Evolutionary conservation across 1,140 invertebrate genomes (phyloP).

Genomic region (Eupeodes corollae): DNA sequence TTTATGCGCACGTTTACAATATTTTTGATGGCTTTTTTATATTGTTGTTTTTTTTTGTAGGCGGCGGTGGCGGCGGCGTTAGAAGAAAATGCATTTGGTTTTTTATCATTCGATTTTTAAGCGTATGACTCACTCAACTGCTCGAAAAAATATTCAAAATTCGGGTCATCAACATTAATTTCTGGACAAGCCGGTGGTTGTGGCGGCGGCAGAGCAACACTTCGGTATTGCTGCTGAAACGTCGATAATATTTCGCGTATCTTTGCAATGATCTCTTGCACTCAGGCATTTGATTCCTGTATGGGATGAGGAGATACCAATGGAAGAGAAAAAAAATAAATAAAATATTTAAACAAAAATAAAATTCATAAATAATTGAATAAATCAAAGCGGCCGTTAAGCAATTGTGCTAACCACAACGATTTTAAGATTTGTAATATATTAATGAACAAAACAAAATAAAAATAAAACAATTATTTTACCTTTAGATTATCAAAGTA

Average conservation of each 20-base stretch:
- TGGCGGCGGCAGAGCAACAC: slow-evolving; percentile 38
- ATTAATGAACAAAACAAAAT: too few relatives aligned
- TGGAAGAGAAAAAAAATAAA: background rate
- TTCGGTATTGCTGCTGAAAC: slow-evolving; percentile 57
- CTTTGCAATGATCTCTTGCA: slow-evolving; percentile 66
- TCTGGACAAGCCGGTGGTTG: background rate
- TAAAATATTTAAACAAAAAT: too few relatives aligned
- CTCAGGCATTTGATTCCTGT: slow-evolving; percentile 64
- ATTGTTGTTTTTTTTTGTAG: too few relatives aligned
- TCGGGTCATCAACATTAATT: slow-evolving; percentile 12
- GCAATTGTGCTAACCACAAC: background rate
- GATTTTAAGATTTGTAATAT: background rate
- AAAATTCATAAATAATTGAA: background rate
- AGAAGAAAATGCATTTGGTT: too few relatives aligned
- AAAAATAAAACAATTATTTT: slow-evolving; percentile 37
- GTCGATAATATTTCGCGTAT: slow-evolving; percentile 60
- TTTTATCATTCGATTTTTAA: slow-evolving; percentile 5
- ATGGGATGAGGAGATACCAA: slow-evolving; percentile 8
- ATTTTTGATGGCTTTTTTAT: too few relatives aligned
- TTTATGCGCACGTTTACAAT: too few relatives aligned
- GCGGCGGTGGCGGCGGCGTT: too few relatives aligned
- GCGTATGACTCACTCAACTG: slow-evolving; percentile 36
- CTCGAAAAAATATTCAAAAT: slow-evolving; percentile 35
- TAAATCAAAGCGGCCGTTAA: background rate
- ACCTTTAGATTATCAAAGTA: slow-evolving; percentile 96